These are phyloP conservation scores for Gracilinanus agilis DNA, from an alignment of 2,113 vertebrate species.

Conservation along the genomic window DNA sequence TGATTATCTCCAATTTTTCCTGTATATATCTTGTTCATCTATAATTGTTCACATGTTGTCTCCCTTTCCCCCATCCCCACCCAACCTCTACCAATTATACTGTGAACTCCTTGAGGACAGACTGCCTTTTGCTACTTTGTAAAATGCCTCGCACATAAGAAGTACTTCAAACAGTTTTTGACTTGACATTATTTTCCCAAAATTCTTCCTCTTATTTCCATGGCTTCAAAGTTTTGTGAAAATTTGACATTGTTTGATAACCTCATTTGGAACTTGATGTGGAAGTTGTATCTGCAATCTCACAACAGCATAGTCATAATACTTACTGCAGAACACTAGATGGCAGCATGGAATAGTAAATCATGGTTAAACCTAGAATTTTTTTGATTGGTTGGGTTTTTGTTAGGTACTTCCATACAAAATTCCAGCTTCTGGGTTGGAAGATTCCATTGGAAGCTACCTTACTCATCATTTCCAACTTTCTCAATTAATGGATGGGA, in stretches of 20 bases:
- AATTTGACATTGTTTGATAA: not conserved
- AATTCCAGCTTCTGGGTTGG: not conserved
- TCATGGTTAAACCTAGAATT: not conserved
- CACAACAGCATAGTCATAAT: not conserved
- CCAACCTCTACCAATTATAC: not conserved
- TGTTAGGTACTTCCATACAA: not conserved
- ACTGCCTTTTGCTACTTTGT: not conserved
- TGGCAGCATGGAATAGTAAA: constrained; percentile 81
- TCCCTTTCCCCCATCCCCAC: too few species aligned
- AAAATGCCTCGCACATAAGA: not conserved
- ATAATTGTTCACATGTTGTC: too few species aligned
- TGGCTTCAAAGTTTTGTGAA: not conserved
- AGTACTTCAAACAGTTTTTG: not conserved
- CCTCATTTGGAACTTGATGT: not conserved
- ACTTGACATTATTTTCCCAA: not conserved
- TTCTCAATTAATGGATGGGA: not conserved
- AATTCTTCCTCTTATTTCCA: not conserved
- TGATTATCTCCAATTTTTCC: not conserved
- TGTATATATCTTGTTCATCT: too few species aligned
- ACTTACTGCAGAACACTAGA: constrained; percentile 73
- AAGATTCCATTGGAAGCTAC: not conserved
- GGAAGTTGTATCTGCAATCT: not conserved
- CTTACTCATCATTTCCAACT: not conserved
- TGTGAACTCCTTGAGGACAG: not conserved
- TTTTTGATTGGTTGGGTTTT: not conserved